phyloP scores from a whole-genome alignment of 2,113 vertebrate genomes.

The Myanophis thanlyinensis region DNA sequence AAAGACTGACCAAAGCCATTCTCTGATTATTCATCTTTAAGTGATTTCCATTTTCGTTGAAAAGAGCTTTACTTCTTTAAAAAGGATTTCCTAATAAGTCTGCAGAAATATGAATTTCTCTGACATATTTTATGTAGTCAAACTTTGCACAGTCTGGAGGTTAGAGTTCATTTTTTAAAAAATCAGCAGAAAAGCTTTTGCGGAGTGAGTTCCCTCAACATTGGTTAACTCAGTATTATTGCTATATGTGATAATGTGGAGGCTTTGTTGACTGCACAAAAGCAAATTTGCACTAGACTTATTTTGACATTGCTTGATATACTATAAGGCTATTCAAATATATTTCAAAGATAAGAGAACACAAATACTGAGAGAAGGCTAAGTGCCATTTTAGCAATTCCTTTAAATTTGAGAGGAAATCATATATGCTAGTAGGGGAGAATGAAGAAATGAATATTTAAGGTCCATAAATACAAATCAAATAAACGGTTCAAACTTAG shows the following conservation, averaged over 20 bases:
- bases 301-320: background rate
- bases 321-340: slow-evolving; percentile 10
- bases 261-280: background rate
- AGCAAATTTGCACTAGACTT: slow-evolving; percentile 10
- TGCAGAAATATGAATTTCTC: background rate
- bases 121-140: background rate
- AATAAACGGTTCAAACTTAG: background rate
- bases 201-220: background rate
- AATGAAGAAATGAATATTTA: background rate
- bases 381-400: background rate
- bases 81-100: background rate
- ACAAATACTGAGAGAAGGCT: background rate
- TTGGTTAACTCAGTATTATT: slow-evolving; percentile 5
- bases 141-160: background rate
- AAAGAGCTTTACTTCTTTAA: background rate
- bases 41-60: background rate
- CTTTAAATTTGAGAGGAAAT: background rate
- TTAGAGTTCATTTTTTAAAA: background rate
- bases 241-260: background rate
- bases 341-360: slow-evolving; percentile 1
- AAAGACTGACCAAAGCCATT: background rate
- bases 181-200: background rate
- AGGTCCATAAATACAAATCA: background rate
- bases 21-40: background rate
- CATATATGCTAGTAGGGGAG: background rate